Evolutionary conservation across 2,888 invertebrate genomes (phyloP).

Genomic region (Sesia apiformis): DNA sequence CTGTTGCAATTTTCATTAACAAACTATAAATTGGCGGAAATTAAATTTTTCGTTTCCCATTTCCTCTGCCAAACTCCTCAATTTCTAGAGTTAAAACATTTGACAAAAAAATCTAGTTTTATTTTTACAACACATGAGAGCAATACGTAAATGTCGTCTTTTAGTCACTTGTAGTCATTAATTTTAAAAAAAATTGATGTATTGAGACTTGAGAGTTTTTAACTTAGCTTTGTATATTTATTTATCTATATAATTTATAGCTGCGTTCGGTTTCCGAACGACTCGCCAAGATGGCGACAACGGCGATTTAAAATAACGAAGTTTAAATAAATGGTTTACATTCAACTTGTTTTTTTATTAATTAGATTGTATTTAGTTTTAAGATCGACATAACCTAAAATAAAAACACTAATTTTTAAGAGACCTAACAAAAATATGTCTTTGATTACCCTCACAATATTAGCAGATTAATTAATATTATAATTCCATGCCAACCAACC

Average conservation of each 20-base stretch:
- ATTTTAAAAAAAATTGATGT: conserved; percentile 38
- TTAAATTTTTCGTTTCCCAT: too few species aligned
- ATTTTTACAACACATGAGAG: not conserved
- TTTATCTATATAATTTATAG: conserved; percentile 26
- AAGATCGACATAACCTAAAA: too few species aligned
- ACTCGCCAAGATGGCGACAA: not conserved
- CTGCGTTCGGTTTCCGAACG: not conserved
- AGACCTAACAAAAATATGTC: too few species aligned
- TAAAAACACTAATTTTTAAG: too few species aligned
- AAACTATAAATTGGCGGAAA: too few species aligned
- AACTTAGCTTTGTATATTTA: conserved; percentile 48
- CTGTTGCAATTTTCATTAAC: too few species aligned
- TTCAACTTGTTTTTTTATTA: conserved; percentile 15
- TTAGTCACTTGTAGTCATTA: conserved; percentile 44
- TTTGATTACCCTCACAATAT: too few species aligned
- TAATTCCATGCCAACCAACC: too few species aligned
- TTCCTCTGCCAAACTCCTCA: too few species aligned
- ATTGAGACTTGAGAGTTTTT: conserved; percentile 37
- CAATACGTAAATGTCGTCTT: conserved; percentile 7
- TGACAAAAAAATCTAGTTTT: not conserved
- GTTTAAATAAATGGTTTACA: conserved; percentile 54
- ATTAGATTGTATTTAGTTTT: conserved; percentile 19
- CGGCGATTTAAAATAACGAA: conserved; percentile 12
- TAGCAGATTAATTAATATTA: too few species aligned
- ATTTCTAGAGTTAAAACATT: not conserved